Evolutionary conservation across 2,888 invertebrate species (phyloP).

Genomic region (Ornithoptera priamus): DNA sequence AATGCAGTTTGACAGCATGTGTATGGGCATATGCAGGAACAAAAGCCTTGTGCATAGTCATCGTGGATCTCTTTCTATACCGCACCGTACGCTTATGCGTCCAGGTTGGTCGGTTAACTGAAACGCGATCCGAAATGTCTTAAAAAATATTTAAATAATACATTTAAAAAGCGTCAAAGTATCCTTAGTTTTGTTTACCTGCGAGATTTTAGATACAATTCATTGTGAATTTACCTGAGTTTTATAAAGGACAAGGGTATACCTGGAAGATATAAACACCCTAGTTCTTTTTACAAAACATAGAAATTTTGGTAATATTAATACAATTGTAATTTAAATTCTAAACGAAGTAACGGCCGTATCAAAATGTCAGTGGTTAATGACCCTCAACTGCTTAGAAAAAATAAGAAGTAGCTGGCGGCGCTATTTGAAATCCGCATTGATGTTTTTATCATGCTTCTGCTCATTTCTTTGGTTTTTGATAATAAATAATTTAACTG

Average conservation of each 20-base stretch:
- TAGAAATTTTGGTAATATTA: slow-evolving; percentile 11
- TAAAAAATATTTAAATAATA: slow-evolving; percentile 17
- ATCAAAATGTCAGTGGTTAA: slow-evolving; percentile 28
- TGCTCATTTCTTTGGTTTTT: not conserved
- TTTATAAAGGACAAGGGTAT: slow-evolving; percentile 60
- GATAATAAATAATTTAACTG: not conserved
- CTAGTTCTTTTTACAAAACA: not conserved
- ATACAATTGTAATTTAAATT: slow-evolving; percentile 24
- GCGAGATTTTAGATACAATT: not conserved
- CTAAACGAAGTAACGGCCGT: slow-evolving; percentile 24
- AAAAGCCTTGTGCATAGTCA: slow-evolving; percentile 77
- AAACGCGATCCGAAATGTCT: slow-evolving; percentile 29
- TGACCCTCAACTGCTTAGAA: slow-evolving; percentile 23
- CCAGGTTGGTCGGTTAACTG: slow-evolving; percentile 40
- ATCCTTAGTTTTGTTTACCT: not conserved
- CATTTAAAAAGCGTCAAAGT: slow-evolving; percentile 1
- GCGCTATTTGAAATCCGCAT: slow-evolving; percentile 7
- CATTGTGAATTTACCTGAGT: slow-evolving; percentile 64
- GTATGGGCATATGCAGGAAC: slow-evolving; percentile 70
- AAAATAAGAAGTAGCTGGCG: slow-evolving; percentile 11
- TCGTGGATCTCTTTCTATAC: slow-evolving; percentile 68
- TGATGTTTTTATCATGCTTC: not conserved
- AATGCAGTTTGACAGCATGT: slow-evolving; percentile 79
- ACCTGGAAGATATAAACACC: slow-evolving; percentile 60
- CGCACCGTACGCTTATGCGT: slow-evolving; percentile 60